Evolutionary conservation across 2,888 invertebrate genomes (phyloP), one percentile per base, ranked within the genome.

Genomic region (Cantharis rustica): DNA sequence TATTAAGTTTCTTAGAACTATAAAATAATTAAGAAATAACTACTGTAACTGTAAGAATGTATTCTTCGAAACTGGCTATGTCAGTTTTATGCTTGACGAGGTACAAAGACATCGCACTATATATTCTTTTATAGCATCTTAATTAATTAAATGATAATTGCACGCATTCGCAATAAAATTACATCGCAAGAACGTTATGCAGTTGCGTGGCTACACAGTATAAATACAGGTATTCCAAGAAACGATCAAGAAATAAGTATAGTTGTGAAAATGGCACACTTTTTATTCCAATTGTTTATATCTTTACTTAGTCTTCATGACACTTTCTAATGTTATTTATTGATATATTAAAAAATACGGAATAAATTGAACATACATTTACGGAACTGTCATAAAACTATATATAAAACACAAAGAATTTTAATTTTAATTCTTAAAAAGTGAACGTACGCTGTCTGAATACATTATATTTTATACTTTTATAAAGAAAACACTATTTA

Each of bases 101-200:
- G 68, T 69, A 66, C 64, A 17, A 72, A 72, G 68, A 66, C 73
- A 68, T 75, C 20, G 75, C 72, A 64, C 77, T 73, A 75, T 76
- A 78, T 79, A 77, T 79, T 79, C 76, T 68, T 77, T 77, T 79
- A 76, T 78, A 79, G 80, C 77, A 79, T 79, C 79, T 80, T 79
- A 80, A 80, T 80, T 77, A 79, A 79, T 79, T 78, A 76, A 79
- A 79, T 79, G 79, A 77, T 79, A 80, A 79, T 79, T 80, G 72
- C 76, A 16, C 62, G 26, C 69, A 69, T 72, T 73, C 27, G 75
- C 70, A 75, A 76, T 79, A 77, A 77, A 79, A 75, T 77, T 61
- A 20, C 75, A 73, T 69, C 69, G 70, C 66, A 61, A 69, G 72
- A 69, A 70, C 75, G 73, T 73, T 71, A 68, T 64, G 66, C 31